Evolutionary conservation across 1,140 invertebrate species (phyloP).

Genomic region (Drosophila bifasciata): DNA sequence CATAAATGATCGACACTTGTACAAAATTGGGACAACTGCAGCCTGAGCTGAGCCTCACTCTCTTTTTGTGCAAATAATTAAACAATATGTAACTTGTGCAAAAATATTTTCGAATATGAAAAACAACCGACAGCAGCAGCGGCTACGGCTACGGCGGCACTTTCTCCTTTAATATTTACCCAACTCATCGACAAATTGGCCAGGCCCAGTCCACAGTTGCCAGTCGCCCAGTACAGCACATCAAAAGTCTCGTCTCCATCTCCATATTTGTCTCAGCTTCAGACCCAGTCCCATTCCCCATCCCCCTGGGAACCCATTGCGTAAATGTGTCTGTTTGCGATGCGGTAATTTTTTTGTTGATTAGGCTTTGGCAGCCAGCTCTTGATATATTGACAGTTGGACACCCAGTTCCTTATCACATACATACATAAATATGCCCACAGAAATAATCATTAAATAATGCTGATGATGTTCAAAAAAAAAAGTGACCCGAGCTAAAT

Average conservation of each 20-base stretch:
- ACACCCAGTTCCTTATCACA: slow-evolving; percentile 45
- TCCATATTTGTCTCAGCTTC: neutral
- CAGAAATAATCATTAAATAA: slow-evolving; percentile 19
- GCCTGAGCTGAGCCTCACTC: slow-evolving; percentile 51
- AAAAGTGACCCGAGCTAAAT: slow-evolving; percentile 17
- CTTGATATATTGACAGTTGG: slow-evolving; percentile 56
- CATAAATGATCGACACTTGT: slow-evolving; percentile 58
- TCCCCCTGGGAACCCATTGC: slow-evolving; percentile 51
- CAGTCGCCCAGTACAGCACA: neutral
- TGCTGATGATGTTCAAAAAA: slow-evolving; percentile 9
- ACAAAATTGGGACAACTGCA: slow-evolving; percentile 56
- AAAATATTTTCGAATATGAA: slow-evolving; percentile 55
- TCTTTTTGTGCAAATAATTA: slow-evolving; percentile 63
- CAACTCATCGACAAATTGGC: slow-evolving; percentile 61
- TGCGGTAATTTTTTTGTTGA: slow-evolving; percentile 61
- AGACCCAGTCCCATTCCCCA: neutral
- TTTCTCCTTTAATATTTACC: slow-evolving; percentile 67
- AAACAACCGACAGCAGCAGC: slow-evolving; percentile 26
- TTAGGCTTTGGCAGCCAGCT: slow-evolving; percentile 30
- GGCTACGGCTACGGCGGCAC: slow-evolving; percentile 39
- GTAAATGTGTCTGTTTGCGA: slow-evolving; percentile 55
- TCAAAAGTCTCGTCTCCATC: slow-evolving; percentile 26
- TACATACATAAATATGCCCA: slow-evolving; percentile 29
- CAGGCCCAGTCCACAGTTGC: slow-evolving; percentile 30
- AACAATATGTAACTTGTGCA: slow-evolving; percentile 65